Percentiles rank a stretch among this genome's conserved stretches.
Evolutionary conservation across 2,113 vertebrate species (phyloP).

Genomic region (Pachypanchax playfairii): DNA sequence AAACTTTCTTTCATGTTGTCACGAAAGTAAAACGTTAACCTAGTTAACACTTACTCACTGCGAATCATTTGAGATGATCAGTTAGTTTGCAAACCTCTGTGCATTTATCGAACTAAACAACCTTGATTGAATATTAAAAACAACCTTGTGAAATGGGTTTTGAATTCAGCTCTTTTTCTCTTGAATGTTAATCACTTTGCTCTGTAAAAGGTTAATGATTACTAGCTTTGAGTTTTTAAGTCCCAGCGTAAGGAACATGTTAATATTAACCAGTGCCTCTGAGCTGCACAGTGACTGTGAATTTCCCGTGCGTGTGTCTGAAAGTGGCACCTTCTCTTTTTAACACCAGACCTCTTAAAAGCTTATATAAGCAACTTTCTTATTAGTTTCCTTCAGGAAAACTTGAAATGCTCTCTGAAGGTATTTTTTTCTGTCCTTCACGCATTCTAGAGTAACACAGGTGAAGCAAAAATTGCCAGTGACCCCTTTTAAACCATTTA

Average conservation of each 20-base stretch:
- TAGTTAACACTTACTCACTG: conserved; percentile 23
- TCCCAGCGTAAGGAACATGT: conserved; percentile 28
- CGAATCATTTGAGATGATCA: conserved; percentile 19
- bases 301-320: conserved; percentile 10
- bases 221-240: neutral
- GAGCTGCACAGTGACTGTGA: conserved; percentile 1
- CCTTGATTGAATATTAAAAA: too few relatives aligned
- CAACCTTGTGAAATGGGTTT: neutral
- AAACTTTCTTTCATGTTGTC: too few relatives aligned
- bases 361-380: neutral
- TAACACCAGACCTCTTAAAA: neutral
- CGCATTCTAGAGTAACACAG: conserved; percentile 13
- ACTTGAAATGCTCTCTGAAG: conserved; percentile 8
- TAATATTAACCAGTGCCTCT: conserved; percentile 30
- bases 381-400: conserved; percentile 15
- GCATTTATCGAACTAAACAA: neutral
- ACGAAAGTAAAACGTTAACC: conserved; percentile 42
- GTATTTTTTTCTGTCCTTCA: conserved; percentile 7
- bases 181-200: too few relatives aligned
- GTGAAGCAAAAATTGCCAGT: conserved; percentile 46
- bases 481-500: conserved; percentile 60
- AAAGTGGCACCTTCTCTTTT: conserved; percentile 8
- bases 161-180: too few relatives aligned
- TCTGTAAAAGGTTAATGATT: too few relatives aligned
- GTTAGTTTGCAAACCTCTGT: neutral